Evolutionary conservation across 2,888 invertebrate genomes (phyloP).

Genomic region (Ochropleura plecta): DNA sequence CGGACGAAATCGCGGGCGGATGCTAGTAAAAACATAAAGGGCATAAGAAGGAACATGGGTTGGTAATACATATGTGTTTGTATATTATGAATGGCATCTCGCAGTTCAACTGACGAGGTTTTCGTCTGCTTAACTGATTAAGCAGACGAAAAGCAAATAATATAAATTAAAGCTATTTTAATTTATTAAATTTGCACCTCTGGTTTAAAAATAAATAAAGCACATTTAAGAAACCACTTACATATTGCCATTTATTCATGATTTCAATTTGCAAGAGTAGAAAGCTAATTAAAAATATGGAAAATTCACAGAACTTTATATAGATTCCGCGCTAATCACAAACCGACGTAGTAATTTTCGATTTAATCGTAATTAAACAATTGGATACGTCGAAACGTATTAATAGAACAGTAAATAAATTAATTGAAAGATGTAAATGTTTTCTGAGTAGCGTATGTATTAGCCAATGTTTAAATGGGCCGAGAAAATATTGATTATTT

Average conservation of each 20-base stretch:
- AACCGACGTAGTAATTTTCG: background rate
- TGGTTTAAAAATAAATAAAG: background rate
- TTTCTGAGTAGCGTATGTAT: background rate
- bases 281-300: background rate
- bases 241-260: conserved; percentile 10
- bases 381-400: conserved; percentile 29
- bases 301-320: background rate
- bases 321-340: conserved; percentile 15
- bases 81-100: too few species aligned
- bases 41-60: too few species aligned
- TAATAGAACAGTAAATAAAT: conserved; percentile 12
- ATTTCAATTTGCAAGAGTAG: conserved; percentile 3
- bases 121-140: too few species aligned
- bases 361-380: conserved; percentile 23
- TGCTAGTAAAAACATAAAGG: too few species aligned
- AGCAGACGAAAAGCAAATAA: too few species aligned
- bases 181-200: too few species aligned
- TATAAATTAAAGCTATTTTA: too few species aligned
- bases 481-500: background rate
- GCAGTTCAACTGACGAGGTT: too few species aligned
- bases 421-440: conserved; percentile 21
- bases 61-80: too few species aligned
- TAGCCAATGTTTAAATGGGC: background rate
- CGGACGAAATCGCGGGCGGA: too few species aligned
- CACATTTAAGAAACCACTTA: conserved; percentile 3